A percentile compares a stretch with the other conserved stretches of the same genome.
Evolutionary conservation across 2,888 invertebrate species (phyloP).

Genomic region (Rhamphomyia laevipes): DNA sequence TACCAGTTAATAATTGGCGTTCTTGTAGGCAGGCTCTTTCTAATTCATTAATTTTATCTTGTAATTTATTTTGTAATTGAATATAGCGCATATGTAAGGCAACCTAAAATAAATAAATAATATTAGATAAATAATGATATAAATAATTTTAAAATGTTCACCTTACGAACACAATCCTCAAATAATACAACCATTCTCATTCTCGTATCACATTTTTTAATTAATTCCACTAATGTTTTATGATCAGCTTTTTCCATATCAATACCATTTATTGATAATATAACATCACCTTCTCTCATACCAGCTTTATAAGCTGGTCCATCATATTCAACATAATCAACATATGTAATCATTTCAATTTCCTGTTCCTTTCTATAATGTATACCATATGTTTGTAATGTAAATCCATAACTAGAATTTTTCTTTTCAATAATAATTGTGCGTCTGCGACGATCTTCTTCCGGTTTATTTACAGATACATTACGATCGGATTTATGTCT

Average conservation of each 20-base stretch:
- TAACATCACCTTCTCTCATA: slow-evolving; percentile 93
- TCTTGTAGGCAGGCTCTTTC: slow-evolving; percentile 72
- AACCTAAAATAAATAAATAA: slow-evolving; percentile 33
- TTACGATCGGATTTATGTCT: slow-evolving; percentile 58
- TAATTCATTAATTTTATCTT: slow-evolving; percentile 72
- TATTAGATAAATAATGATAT: neutral
- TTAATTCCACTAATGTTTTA: slow-evolving; percentile 81
- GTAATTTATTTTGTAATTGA: slow-evolving; percentile 71
- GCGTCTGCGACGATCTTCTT: slow-evolving; percentile 76
- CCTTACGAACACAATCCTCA: slow-evolving; percentile 92
- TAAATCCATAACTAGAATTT: slow-evolving; percentile 87
- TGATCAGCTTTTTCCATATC: slow-evolving; percentile 94
- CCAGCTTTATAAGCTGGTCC: slow-evolving; percentile 88
- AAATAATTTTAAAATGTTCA: slow-evolving; percentile 25
- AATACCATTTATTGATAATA: slow-evolving; percentile 89
- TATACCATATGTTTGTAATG: slow-evolving; percentile 93
- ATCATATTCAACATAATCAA: slow-evolving; percentile 88
- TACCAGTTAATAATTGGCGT: slow-evolving; percentile 68
- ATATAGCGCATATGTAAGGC: slow-evolving; percentile 89
- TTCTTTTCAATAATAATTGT: slow-evolving; percentile 88
- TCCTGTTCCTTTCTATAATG: slow-evolving; percentile 90
- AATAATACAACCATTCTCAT: slow-evolving; percentile 95
- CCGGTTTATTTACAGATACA: slow-evolving; percentile 55
- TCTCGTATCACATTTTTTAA: slow-evolving; percentile 75
- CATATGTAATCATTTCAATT: slow-evolving; percentile 93